Percentiles rank a stretch among this genome's conserved stretches.
These are phyloP conservation scores for Cinclus mexicanus DNA, from an alignment of 2,113 vertebrate species.

Conservation along the genomic window DNA sequence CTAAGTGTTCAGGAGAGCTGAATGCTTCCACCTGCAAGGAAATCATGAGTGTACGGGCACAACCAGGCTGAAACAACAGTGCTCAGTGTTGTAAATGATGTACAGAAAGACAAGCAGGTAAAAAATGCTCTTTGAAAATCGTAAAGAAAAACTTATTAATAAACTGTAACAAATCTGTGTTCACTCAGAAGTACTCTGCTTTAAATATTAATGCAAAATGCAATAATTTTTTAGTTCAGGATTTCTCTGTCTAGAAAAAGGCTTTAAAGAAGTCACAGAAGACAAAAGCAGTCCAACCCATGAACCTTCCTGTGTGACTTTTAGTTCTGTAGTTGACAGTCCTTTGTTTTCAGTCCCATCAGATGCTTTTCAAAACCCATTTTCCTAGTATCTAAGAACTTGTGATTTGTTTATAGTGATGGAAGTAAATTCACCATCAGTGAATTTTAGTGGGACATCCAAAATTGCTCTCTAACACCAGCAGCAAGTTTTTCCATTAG, in stretches of 20 bases:
- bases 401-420: neutral
- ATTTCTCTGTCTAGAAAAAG: neutral
- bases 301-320: neutral
- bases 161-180: neutral
- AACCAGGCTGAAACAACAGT: neutral
- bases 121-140: neutral
- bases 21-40: neutral
- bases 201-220: slow-evolving; percentile 13
- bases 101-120: neutral
- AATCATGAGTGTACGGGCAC: rapidly evolving
- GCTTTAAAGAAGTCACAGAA: neutral
- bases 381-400: neutral
- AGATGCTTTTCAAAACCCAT: neutral
- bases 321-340: neutral
- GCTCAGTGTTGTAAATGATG: neutral
- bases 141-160: neutral
- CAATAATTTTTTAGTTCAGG: neutral
- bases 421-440: neutral
- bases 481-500: neutral
- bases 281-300: neutral
- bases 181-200: neutral
- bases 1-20: neutral
- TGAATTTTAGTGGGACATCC: neutral
- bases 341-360: neutral
- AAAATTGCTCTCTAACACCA: neutral